Evolutionary conservation across 2,113 vertebrate genomes (phyloP).

Genomic region (Anser brachyrhynchus): DNA sequence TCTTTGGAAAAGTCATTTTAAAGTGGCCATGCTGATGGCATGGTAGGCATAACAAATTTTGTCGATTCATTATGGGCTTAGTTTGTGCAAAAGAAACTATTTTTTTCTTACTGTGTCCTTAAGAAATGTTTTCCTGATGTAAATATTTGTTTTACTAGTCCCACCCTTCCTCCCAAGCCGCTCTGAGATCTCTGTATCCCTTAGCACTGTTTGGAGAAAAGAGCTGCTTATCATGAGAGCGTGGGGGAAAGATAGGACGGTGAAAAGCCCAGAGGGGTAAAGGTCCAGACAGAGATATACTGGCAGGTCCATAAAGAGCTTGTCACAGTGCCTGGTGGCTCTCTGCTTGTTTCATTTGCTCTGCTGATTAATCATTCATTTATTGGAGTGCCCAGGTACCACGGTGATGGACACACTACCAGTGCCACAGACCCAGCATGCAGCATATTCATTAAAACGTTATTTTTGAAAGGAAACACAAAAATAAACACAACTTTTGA

Average conservation of each 20-base stretch:
- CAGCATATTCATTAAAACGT: not conserved
- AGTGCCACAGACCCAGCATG: not conserved
- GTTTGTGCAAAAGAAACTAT: not conserved
- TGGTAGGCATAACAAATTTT: not conserved
- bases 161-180: not conserved
- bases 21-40: not conserved
- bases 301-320: not conserved
- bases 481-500: constrained; percentile 10
- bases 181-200: not conserved
- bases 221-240: not conserved
- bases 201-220: not conserved
- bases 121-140: not conserved
- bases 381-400: constrained; percentile 23
- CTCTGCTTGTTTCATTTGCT: not conserved
- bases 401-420: constrained; percentile 3
- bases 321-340: not conserved
- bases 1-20: not conserved
- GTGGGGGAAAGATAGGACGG: not conserved
- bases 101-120: not conserved
- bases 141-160: not conserved
- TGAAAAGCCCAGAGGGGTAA: not conserved
- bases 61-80: not conserved
- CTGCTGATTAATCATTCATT: constrained; percentile 39
- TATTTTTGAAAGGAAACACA: constrained; percentile 17
- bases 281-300: not conserved